phyloP scores from a whole-genome alignment of 1,140 invertebrate species.

The Drosophila suzukii region DNA sequence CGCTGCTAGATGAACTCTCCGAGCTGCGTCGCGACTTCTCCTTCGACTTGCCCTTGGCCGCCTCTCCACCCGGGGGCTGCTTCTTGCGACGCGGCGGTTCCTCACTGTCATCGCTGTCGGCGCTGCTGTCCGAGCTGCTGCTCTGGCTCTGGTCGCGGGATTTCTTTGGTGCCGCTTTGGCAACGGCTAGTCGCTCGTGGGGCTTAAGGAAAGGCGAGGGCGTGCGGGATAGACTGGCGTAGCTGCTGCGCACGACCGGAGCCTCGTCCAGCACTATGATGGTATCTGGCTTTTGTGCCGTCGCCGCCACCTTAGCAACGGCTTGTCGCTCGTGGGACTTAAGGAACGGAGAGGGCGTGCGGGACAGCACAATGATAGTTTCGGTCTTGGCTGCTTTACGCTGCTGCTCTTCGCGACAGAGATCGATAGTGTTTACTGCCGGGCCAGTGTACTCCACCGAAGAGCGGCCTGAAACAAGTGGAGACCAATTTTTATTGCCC shows the following conservation, averaged over 20 bases:
- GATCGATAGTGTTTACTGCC: constrained; percentile 76
- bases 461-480: constrained; percentile 53
- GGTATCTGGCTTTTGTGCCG: constrained; percentile 37
- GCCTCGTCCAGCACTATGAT: constrained; percentile 27
- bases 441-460: constrained; percentile 75
- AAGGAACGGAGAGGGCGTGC: too few relatives aligned
- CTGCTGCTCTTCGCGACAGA: constrained; percentile 85
- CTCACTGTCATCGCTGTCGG: constrained; percentile 75
- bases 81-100: constrained; percentile 52
- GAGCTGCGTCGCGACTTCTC: constrained; percentile 73
- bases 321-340: too few relatives aligned
- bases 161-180: constrained; percentile 82
- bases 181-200: constrained; percentile 85
- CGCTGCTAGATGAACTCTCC: constrained; percentile 69
- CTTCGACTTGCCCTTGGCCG: constrained; percentile 35
- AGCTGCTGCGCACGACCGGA: constrained; percentile 40
- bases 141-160: constrained; percentile 83
- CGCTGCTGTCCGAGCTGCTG: constrained; percentile 83
- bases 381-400: constrained; percentile 59
- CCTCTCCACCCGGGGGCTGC: constrained; percentile 6
- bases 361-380: constrained; percentile 15
- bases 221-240: constrained; percentile 89
- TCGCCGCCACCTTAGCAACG: too few relatives aligned
- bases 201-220: constrained; percentile 92
- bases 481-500: not conserved